Evolutionary conservation across 2,113 vertebrate genomes (phyloP).

Genomic region (Pachycephala philippinensis): DNA sequence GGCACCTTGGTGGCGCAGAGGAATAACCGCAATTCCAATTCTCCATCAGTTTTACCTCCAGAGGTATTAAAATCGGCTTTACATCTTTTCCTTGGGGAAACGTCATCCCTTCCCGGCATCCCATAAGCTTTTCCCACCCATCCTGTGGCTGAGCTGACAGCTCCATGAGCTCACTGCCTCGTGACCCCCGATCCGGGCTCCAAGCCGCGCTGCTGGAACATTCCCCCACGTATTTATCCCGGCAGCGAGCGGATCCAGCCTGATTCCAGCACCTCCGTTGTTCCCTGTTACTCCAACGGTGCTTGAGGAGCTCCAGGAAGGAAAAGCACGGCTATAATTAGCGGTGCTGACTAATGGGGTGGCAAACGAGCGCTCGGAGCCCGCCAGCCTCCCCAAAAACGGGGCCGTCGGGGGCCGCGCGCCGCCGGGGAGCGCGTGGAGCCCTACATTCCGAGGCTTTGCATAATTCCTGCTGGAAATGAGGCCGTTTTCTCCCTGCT

Average conservation of each 20-base stretch:
- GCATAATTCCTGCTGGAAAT: neutral
- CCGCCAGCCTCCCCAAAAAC: neutral
- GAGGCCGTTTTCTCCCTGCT: neutral
- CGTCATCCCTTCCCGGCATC: rapidly evolving
- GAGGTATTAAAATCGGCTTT: neutral
- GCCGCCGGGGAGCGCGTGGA: neutral
- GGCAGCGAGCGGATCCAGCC: neutral
- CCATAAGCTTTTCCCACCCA: neutral
- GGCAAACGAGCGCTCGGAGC: neutral
- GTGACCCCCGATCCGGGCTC: rapidly evolving
- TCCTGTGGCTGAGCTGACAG: neutral
- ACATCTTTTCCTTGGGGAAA: neutral
- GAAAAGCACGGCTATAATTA: conserved; percentile 23
- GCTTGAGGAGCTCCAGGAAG: neutral
- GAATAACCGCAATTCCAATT: rapidly evolving
- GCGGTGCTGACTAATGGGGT: conserved; percentile 54
- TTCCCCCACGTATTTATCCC: rapidly evolving
- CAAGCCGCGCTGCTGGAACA: neutral
- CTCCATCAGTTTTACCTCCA: neutral
- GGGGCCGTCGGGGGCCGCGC: neutral
- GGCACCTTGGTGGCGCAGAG: rapidly evolving
- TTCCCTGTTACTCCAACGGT: neutral
- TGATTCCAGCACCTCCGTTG: neutral
- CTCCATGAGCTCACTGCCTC: neutral
- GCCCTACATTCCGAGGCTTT: neutral